phyloP scores from a whole-genome alignment of 2,797 vertebrate genomes.

The Notoglanidium macrostoma region DNA sequence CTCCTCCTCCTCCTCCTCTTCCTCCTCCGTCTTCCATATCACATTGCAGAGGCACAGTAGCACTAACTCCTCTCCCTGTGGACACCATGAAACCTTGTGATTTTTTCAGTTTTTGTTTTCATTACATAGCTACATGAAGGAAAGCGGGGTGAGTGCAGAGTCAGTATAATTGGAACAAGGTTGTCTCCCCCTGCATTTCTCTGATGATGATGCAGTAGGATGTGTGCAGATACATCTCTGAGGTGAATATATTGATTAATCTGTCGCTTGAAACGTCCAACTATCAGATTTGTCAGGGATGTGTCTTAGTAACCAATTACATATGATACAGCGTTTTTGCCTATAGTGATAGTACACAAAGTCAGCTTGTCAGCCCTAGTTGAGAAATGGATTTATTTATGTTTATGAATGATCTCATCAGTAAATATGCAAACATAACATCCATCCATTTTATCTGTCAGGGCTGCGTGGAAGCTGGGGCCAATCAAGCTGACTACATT shows the following conservation, averaged over 20 bases:
- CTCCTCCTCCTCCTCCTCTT: background rate
- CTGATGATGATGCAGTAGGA: constrained; percentile 30
- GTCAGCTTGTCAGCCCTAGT: background rate
- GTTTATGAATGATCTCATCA: background rate
- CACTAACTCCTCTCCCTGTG: constrained; percentile 16
- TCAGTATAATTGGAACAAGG: constrained; percentile 33
- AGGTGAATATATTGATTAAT: constrained; percentile 44
- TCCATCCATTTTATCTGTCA: no score
- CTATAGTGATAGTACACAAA: background rate
- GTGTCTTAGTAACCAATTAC: constrained; percentile 27
- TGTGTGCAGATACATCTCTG: constrained; percentile 28
- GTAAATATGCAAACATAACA: background rate
- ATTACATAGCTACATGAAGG: constrained; percentile 6
- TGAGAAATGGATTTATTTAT: background rate
- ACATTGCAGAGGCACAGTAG: constrained; percentile 29
- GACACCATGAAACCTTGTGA: constrained; percentile 3
- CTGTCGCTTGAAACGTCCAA: constrained; percentile 15
- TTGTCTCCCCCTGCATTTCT: constrained; percentile 19
- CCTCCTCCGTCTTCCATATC: background rate
- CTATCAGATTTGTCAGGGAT: constrained; percentile 3
- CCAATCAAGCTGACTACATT: no score
- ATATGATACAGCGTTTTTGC: background rate
- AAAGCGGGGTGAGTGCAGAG: constrained; percentile 13
- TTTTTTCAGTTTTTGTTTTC: constrained; percentile 27
- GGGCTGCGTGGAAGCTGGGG: no score